Evolutionary conservation across 2,113 vertebrate species (phyloP).

Genomic region (Ictalurus punctatus): DNA sequence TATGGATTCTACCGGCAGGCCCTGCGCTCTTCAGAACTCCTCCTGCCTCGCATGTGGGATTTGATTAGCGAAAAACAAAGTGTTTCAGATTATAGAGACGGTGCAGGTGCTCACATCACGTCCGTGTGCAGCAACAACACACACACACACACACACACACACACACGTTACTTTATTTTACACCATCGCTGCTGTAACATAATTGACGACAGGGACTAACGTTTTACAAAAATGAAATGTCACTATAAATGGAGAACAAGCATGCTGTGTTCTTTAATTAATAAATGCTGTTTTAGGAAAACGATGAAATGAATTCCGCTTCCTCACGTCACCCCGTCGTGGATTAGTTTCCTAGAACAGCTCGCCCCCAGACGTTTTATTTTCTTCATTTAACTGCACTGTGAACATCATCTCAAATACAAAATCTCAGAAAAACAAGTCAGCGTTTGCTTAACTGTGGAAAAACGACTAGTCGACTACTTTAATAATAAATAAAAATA

Average conservation of each 20-base stretch:
- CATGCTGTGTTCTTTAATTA: no score
- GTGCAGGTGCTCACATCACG: slow-evolving; percentile 8
- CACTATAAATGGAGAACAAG: no score
- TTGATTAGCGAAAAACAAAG: slow-evolving; percentile 33
- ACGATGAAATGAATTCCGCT: neutral
- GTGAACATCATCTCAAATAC: neutral
- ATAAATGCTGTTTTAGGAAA: neutral
- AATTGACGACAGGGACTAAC: neutral
- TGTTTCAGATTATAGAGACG: slow-evolving; percentile 21
- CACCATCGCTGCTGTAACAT: neutral
- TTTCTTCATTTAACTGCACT: neutral
- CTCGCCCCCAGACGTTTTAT: neutral
- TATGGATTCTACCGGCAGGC: slow-evolving; percentile 59
- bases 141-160: no score
- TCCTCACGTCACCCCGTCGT: neutral
- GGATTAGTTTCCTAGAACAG: neutral
- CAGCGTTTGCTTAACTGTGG: no score
- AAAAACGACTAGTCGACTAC: neutral
- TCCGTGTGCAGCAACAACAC: neutral
- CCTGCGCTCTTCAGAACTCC: neutral
- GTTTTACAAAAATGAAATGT: no score
- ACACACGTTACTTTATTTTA: neutral
- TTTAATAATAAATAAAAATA: no score
- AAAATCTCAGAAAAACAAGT: neutral
- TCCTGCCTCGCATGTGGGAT: slow-evolving; percentile 40